These are phyloP conservation scores for Netelia virgata DNA, from an alignment of 2,888 invertebrate species.

Conservation along the genomic window DNA sequence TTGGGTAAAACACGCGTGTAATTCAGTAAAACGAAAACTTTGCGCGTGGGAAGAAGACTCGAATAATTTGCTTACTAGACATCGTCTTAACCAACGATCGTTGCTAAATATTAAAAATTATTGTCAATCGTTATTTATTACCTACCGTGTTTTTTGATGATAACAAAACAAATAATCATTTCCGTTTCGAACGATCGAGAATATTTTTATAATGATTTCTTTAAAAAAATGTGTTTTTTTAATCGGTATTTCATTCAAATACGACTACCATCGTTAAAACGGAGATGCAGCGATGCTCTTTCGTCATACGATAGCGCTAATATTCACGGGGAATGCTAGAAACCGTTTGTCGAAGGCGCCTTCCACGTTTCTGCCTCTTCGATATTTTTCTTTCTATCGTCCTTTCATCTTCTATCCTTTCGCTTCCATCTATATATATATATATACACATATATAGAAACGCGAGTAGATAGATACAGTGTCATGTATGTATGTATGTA, in stretches of 20 bases:
- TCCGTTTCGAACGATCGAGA: no score
- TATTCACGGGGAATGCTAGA: slow-evolving; percentile 44
- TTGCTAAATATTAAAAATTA: no score
- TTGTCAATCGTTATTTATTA: no score
- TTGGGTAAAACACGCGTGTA: neutral
- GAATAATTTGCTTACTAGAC: neutral
- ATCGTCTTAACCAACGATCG: no score
- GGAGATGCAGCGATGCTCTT: neutral
- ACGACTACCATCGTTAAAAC: neutral
- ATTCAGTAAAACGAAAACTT: neutral
- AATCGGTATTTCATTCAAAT: neutral
- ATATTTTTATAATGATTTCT: no score
- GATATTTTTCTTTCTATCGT: slow-evolving; percentile 43
- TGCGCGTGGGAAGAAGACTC: neutral
- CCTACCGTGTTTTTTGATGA: no score
- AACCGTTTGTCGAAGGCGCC: slow-evolving; percentile 49
- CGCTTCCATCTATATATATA: slow-evolving; percentile 3
- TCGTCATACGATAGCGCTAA: neutral
- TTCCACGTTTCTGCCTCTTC: slow-evolving; percentile 38
- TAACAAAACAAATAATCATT: no score
- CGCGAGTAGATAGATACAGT: neutral
- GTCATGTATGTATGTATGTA: slow-evolving; percentile 11
- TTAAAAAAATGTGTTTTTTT: neutral
- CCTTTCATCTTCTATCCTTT: slow-evolving; percentile 50
- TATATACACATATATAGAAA: neutral